Conservation (phyloP, 1,140 invertebrate genomes). For the Delia radicum region DNA sequence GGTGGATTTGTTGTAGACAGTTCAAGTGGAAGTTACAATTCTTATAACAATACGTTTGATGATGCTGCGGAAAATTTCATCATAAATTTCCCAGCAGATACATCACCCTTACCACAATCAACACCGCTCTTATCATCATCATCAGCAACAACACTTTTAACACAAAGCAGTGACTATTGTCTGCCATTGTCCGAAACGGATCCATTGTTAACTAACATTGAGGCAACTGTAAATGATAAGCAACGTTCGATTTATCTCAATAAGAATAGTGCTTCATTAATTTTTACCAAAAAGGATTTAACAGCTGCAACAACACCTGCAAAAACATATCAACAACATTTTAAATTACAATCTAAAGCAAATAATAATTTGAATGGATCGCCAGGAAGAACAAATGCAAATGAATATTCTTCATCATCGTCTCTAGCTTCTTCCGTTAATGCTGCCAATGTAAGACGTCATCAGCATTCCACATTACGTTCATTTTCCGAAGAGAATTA, state of each 20-base stretch:
- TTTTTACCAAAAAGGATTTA: slow-evolving; percentile 50
- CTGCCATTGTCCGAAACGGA: slow-evolving; percentile 51
- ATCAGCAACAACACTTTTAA: not conserved
- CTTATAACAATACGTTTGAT: slow-evolving; percentile 39
- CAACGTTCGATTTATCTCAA: slow-evolving; percentile 46
- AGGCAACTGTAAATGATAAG: slow-evolving; percentile 46
- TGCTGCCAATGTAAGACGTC: not conserved
- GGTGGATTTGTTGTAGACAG: not conserved
- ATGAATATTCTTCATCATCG: not conserved
- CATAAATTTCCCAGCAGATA: slow-evolving; percentile 51
- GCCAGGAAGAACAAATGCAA: not conserved
- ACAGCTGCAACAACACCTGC: slow-evolving; percentile 12
- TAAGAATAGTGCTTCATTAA: slow-evolving; percentile 52
- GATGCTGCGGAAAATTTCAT: slow-evolving; percentile 52
- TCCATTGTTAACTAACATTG: slow-evolving; percentile 49
- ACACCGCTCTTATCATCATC: not conserved
- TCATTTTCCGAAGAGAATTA: slow-evolving; percentile 17
- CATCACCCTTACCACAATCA: slow-evolving; percentile 36
- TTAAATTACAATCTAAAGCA: slow-evolving; percentile 5
- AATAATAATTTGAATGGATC: slow-evolving; percentile 16
- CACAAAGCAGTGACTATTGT: slow-evolving; percentile 14
- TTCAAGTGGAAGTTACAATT: not conserved
- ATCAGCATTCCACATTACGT: slow-evolving; percentile 21
- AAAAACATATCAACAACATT: slow-evolving; percentile 12
- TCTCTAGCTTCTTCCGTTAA: not conserved